Percentiles rank a stretch among this genome's conserved stretches.
Evolutionary conservation across 2,888 invertebrate genomes (phyloP).

Genomic region (Caenorhabditis angaria): DNA sequence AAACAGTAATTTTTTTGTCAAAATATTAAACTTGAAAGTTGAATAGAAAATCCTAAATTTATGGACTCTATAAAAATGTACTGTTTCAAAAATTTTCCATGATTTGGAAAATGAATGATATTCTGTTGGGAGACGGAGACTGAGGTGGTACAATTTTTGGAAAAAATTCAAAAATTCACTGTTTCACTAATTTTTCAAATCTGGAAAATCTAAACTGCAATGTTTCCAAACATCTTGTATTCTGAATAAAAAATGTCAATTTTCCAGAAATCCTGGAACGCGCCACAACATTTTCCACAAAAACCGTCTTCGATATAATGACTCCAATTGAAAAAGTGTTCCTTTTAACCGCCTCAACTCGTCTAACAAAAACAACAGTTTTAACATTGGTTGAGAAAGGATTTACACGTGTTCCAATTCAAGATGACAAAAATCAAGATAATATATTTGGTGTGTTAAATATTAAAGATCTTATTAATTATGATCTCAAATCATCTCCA

Average conservation of each 20-base stretch:
- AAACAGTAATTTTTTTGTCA: no score
- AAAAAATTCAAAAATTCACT: not conserved
- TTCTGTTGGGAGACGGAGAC: no score
- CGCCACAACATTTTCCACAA: constrained; percentile 28
- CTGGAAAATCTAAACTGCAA: no score
- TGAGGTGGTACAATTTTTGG: no score
- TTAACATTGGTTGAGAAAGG: constrained; percentile 40
- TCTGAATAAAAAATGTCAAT: no score
- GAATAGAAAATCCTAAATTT: no score
- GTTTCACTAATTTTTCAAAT: not conserved
- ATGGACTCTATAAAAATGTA: no score
- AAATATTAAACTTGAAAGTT: no score
- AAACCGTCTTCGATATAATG: constrained; percentile 35
- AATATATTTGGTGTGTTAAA: constrained; percentile 30
- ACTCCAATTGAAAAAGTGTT: constrained; percentile 41
- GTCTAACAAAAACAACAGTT: no score
- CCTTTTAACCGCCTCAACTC: constrained; percentile 14
- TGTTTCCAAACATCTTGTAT: no score
- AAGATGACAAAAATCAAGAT: constrained; percentile 25
- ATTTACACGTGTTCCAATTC: constrained; percentile 36
- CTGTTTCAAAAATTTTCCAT: no score
- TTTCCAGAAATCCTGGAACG: constrained; percentile 34
- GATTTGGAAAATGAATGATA: no score
- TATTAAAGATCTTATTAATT: constrained; percentile 28
- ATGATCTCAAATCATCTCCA: constrained; percentile 15